phyloP scores from a whole-genome alignment of 2,888 invertebrate species.

The Luperina nickerlii region DNA sequence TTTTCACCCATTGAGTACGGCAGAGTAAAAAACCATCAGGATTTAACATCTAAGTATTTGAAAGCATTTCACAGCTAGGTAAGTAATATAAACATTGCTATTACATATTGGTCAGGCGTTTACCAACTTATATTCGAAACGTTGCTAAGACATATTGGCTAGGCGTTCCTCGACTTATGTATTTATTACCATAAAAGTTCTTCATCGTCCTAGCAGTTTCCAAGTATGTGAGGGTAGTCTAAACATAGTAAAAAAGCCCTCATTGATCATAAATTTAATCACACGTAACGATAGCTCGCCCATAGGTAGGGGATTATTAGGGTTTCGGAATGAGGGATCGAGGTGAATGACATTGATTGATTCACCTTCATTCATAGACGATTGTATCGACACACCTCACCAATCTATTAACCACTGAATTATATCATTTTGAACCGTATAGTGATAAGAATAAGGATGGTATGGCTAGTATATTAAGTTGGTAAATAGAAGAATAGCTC shows the following conservation, averaged over 20 bases:
- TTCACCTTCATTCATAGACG: constrained; percentile 74
- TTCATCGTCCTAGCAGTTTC: constrained; percentile 11
- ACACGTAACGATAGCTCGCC: constrained; percentile 65
- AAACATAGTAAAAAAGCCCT: constrained; percentile 51
- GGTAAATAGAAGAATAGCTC: constrained; percentile 64
- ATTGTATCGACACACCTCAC: constrained; percentile 66
- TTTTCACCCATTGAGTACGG: not conserved
- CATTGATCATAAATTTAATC: constrained; percentile 69
- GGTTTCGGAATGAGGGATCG: constrained; percentile 72
- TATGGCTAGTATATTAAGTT: constrained; percentile 26
- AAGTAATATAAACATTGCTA: constrained; percentile 24
- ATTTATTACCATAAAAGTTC: not conserved
- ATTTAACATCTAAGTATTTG: not conserved
- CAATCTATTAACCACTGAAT: constrained; percentile 5
- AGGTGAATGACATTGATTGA: constrained; percentile 80
- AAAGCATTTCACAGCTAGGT: not conserved
- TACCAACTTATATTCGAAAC: not conserved
- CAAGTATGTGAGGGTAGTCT: constrained; percentile 8
- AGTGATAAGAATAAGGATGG: not conserved
- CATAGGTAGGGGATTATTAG: constrained; percentile 67
- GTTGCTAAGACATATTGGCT: constrained; percentile 27
- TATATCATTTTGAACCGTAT: constrained; percentile 38
- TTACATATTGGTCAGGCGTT: constrained; percentile 27
- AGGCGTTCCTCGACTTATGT: constrained; percentile 30
- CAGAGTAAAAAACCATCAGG: too few species aligned